Base-by-base conservation (phyloP, 2,113 vertebrate genomes). In the Parotia lawesii region DNA sequence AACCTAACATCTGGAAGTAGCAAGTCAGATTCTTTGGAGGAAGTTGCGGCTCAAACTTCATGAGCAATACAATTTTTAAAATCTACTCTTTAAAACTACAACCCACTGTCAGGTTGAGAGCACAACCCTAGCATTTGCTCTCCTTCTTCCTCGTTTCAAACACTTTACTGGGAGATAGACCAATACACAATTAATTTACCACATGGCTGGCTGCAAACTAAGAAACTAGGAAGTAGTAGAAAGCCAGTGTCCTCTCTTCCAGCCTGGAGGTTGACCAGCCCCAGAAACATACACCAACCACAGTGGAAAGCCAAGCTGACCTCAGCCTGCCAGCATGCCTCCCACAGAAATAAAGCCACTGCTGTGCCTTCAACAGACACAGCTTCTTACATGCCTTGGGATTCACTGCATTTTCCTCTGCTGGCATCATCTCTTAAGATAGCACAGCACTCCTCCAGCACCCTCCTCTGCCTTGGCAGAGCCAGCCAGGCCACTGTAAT, bases 281-380 rank as follows among this genome's bases (percentile, higher is more conserved):
- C 9, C 5, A 72, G 50, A 64, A 85, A 37, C 7, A 6, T 48
- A 25, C 21, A 78, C 48, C 14, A 61, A 38, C 47, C 56, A 45
- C 37, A 75, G 23, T 3, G 25, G 51, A 81, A 91, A 91, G 31
- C 3, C 1, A 79, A 62, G 64, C 54, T 62, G 51, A 24, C 50
- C 66, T 72, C 54, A 65, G 87, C 33, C 50, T 53, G 76, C 64
- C 93, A 95, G 44, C 12, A 0, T 10, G 35, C 47, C 85, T 91
- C 87, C 90, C 78, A 94, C 37, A 54, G 84, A 92, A 89, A 91
- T 67, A 89, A 91, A 94, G n/a, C 47, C 77, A 62, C 75, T 1
- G 27, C 75, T 85, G 67, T 66, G 76, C 51, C 37, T 50, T 80
- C 60, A 57, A 69, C 79, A 93, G 65, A 58, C 56, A 51, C 1